Base-by-base conservation (phyloP, 2,888 invertebrate species). In the Sphecodes monilicornis region DNA sequence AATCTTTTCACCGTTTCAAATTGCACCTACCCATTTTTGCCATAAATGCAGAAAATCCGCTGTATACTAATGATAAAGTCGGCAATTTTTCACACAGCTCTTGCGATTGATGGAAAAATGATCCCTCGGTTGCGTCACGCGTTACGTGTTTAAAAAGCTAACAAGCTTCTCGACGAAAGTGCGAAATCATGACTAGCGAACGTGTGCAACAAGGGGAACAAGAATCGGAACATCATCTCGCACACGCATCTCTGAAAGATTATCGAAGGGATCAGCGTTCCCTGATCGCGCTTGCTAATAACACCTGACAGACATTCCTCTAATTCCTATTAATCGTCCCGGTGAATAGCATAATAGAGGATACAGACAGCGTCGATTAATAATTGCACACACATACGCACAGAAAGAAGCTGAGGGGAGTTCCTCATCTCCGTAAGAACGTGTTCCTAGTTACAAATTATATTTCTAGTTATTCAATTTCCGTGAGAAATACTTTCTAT, bases 301-400 rank as follows among this genome's bases (percentile, higher is more conserved):
- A 80, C 72, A 80, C 78, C 80, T 69, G 76, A 39, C 75, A 54
- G 54, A 84, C 32, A 87, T 87, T 86, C 83, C 85, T 89, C 66
- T 85, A 89, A 88, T 87, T 75, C 77, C 54, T 54, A 69, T 71
- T 89, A 80, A 89, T 82, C 72, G 68, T 26, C 57, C 43, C 68
- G 36, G 71, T 54, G 29, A 60, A 64, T 82, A 39, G 50, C 69
- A 82, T 89, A 71, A 82, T 75, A 60, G 64, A 77, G 81, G 69
- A 69, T 32, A 57, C n/a, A 86, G 22, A 1, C 43, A 4, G 43
- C 43, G 16, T 69, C 77, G 72, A 76, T 82, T 77, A 70, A 86
- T 86, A 80, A 88, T 76, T 13, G 18, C 18, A 66, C 39, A 26
- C 54, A 78, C 76, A 71, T 10, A 66, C 39, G 22, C 54, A 78